A percentile compares a stretch with the other conserved stretches of the same genome.
phyloP scores from a whole-genome alignment of 1,140 invertebrate species.

The Apocrypta bakeri region DNA sequence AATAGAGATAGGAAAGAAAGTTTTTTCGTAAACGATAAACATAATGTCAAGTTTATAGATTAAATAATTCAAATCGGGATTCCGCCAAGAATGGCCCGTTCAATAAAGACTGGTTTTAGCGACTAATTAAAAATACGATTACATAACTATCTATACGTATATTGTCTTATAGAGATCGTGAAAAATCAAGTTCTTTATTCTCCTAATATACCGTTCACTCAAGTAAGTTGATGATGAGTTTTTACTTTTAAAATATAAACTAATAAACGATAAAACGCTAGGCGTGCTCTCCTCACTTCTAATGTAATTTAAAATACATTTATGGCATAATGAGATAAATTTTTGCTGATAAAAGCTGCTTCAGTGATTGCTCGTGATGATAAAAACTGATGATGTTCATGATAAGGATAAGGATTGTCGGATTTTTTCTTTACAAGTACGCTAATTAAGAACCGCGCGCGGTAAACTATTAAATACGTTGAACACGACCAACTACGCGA shows the following conservation, averaged over 20 bases:
- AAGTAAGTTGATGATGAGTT: slow-evolving; percentile 35
- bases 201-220: slow-evolving; percentile 30
- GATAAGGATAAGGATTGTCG: background rate
- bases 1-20: slow-evolving; percentile 41
- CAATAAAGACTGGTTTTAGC: slow-evolving; percentile 71
- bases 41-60: slow-evolving; percentile 50
- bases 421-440: slow-evolving; percentile 30
- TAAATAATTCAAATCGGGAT: slow-evolving; percentile 49
- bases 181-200: slow-evolving; percentile 48
- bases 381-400: background rate
- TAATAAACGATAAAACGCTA: slow-evolving; percentile 5
- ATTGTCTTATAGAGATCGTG: slow-evolving; percentile 39
- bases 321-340: slow-evolving; percentile 40
- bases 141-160: slow-evolving; percentile 61
- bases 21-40: slow-evolving; percentile 48
- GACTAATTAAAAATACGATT: slow-evolving; percentile 68
- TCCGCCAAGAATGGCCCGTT: slow-evolving; percentile 59
- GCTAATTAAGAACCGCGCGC: slow-evolving; percentile 21
- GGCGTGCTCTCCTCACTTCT: slow-evolving; percentile 45
- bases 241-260: slow-evolving; percentile 44
- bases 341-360: slow-evolving; percentile 28
- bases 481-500: slow-evolving; percentile 29
- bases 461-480: slow-evolving; percentile 6
- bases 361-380: slow-evolving; percentile 22
- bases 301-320: slow-evolving; percentile 52